A percentile compares a stretch with the other conserved stretches of the same genome.
Evolutionary conservation across 2,113 vertebrate species (phyloP).

Genomic region (Dinomys branickii): DNA sequence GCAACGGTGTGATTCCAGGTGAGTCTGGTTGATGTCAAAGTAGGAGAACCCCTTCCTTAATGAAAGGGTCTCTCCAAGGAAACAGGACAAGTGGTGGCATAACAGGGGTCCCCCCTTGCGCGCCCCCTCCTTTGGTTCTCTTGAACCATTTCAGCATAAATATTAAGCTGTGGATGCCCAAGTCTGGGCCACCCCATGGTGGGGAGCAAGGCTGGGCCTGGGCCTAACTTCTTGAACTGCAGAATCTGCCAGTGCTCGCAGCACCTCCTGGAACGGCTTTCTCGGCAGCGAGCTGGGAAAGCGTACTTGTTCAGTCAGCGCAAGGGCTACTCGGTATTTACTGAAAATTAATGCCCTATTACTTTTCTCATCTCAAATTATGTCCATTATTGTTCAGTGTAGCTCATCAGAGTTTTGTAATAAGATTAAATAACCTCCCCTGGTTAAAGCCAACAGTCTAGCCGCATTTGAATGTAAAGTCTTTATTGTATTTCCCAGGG

Average conservation of each 20-base stretch:
- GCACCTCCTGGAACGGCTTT: neutral
- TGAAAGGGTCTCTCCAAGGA: neutral
- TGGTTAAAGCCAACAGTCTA: neutral
- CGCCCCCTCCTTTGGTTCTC: neutral
- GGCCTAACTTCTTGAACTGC: neutral
- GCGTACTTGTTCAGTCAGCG: neutral
- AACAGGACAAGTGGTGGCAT: neutral
- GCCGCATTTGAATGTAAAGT: neutral
- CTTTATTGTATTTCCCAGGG: neutral
- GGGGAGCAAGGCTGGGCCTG: neutral
- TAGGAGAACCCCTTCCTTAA: neutral
- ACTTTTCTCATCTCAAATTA: neutral
- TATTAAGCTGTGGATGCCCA: neutral
- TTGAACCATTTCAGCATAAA: neutral
- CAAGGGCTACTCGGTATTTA: neutral
- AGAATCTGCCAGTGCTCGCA: neutral
- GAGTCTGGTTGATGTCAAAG: neutral
- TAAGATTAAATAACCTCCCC: neutral
- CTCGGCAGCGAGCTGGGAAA: neutral
- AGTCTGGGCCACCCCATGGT: fast-evolving
- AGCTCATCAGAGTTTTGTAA: neutral
- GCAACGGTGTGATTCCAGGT: neutral
- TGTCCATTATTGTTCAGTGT: neutral
- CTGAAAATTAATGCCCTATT: neutral
- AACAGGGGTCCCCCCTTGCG: neutral